These are phyloP conservation scores for Leiothrix lutea DNA, from an alignment of 2,113 vertebrate species.

Conservation along the genomic window DNA sequence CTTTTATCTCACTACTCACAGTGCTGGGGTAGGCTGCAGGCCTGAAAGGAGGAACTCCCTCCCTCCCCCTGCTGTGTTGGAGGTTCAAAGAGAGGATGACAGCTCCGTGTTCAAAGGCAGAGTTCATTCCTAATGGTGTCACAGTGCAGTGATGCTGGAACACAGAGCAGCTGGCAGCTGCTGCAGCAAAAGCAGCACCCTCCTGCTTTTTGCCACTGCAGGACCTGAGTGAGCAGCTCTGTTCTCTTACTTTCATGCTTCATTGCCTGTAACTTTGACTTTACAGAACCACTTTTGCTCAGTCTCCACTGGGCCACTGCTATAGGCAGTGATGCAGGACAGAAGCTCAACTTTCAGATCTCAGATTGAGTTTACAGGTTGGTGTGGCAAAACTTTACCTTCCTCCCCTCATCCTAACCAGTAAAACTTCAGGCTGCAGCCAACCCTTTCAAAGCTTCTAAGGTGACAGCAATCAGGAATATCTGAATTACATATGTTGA, in stretches of 20 bases:
- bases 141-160: neutral
- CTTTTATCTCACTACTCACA: neutral
- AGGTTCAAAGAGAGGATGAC: neutral
- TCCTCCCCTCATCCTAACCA: neutral
- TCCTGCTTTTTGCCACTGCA: neutral
- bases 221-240: neutral
- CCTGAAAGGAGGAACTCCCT: neutral
- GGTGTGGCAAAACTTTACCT: neutral
- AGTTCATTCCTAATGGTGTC: neutral
- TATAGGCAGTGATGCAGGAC: neutral
- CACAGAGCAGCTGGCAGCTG: neutral
- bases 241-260: neutral
- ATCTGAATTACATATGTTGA: neutral
- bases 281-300: neutral
- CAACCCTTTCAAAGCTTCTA: neutral
- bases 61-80: neutral
- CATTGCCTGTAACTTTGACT: neutral
- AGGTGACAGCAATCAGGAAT: neutral
- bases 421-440: neutral
- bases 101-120: neutral
- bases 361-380: neutral
- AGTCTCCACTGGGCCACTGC: neutral
- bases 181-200: neutral
- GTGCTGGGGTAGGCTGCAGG: neutral
- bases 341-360: slow-evolving; percentile 5